Base-by-base conservation (phyloP, 2,888 invertebrate species). In the Tiphia femorata region DNA sequence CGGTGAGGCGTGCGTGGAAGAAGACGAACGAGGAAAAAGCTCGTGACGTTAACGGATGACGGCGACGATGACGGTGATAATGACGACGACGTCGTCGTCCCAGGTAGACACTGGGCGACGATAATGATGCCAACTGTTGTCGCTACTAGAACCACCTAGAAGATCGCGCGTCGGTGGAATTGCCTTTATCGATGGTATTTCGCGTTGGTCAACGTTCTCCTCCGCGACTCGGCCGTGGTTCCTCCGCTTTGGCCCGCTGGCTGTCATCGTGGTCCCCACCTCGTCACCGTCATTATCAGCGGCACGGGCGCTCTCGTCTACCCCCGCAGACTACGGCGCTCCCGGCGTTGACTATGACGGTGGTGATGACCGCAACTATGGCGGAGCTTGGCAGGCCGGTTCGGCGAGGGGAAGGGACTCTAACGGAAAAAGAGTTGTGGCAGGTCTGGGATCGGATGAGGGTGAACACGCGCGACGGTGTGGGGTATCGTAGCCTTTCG, bases 401-500 rank as follows among this genome's bases (percentile, higher is more conserved):
- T 49, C 38, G 27, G 41, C 43, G 60, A 44, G 54, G 50, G 67
- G 67, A 70, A 73, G 71, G 70, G 72, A 72, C 70, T n/a, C n/a
- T 66, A 73, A 69, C 72, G 70, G 75, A 74, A 73, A 77, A 76
- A 76, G 73, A 76, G 77, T 80, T 78, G 73, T 71, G 79, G 75
- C 73, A 79, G 79, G 79, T 78, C 79, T 77, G 76, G 72, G 71
- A 68, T 73, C 68, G 67, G 69, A 64, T 59, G 78, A 78, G 78
- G 79, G 78, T 80, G 75, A 78, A 76, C n/a, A n/a, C 75, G 77
- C 73, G 75, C 77, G 75, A 76, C 75, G 73, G 73, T 70, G 72
- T 71, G 74, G n/a, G n/a, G n/a, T 63, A 58, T 67, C 70, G 60
- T 59, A 61, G 55, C 50, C 55, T 43, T 53, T 44, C 53, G 47